These are phyloP conservation scores for Carollia perspicillata DNA, from an alignment of 2,113 vertebrate species.

Conservation along the genomic window DNA sequence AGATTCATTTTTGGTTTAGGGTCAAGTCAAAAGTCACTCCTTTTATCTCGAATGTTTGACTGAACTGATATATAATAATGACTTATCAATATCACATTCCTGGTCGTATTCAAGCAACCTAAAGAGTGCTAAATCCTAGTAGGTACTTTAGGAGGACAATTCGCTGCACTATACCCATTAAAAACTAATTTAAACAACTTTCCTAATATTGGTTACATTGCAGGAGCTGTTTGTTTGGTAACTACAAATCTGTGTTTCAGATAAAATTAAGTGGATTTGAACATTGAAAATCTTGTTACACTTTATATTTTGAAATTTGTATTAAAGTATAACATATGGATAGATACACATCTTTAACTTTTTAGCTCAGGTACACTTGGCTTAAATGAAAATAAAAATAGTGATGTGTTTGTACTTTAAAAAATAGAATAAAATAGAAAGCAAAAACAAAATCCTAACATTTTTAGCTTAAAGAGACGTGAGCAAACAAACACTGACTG, in stretches of 20 bases:
- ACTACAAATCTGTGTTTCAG: slow-evolving; percentile 24
- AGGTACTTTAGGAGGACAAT: neutral
- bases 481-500: neutral
- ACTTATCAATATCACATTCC: neutral
- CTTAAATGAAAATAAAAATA: slow-evolving; percentile 55
- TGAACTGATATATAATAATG: slow-evolving; percentile 3
- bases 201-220: slow-evolving; percentile 22
- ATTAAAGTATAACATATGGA: slow-evolving; percentile 4
- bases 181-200: slow-evolving; percentile 26
- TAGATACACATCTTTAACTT: slow-evolving; percentile 3
- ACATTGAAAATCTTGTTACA: neutral
- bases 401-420: neutral
- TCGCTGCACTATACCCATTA: neutral
- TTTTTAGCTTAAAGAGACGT: neutral
- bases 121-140: neutral
- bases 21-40: slow-evolving; percentile 28
- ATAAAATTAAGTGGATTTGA: slow-evolving; percentile 35
- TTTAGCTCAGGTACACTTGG: neutral
- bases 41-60: slow-evolving; percentile 10
- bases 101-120: neutral
- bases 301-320: slow-evolving; percentile 18
- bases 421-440: neutral
- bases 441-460: neutral
- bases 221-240: slow-evolving; percentile 26
- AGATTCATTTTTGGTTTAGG: neutral